A percentile compares a stretch with the other conserved stretches of the same genome.
phyloP scores from a whole-genome alignment of 2,888 invertebrate genomes.

The Neoscelio sp. region DNA sequence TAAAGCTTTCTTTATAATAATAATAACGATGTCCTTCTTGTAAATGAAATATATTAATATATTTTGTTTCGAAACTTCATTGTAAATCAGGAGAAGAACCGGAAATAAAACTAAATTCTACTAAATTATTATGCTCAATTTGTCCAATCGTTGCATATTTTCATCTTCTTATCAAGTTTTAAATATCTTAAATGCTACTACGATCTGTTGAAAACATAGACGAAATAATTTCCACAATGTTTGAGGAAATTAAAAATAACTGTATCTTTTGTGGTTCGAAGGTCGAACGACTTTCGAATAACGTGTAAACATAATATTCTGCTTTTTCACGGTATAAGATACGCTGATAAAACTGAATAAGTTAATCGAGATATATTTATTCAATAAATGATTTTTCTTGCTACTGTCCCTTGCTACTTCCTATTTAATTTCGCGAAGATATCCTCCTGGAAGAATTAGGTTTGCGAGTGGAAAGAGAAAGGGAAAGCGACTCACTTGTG shows the following conservation, averaged over 20 bases:
- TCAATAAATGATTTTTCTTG: constrained; percentile 55
- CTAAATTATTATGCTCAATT: constrained; percentile 22
- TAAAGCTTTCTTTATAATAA: too few species aligned
- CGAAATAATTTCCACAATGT: too few species aligned
- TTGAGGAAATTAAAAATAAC: too few species aligned
- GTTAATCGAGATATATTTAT: constrained; percentile 34
- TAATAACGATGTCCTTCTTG: constrained; percentile 1
- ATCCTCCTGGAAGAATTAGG: constrained; percentile 55
- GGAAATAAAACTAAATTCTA: constrained; percentile 61
- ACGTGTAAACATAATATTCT: too few species aligned
- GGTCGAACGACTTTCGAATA: too few species aligned
- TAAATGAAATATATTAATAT: constrained; percentile 9
- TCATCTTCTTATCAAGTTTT: not conserved
- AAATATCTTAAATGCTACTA: too few species aligned
- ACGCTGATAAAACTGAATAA: constrained; percentile 29
- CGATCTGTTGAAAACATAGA: too few species aligned
- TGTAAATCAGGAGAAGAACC: constrained; percentile 1
- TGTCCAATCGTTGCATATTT: constrained; percentile 17
- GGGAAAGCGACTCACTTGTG: constrained; percentile 47
- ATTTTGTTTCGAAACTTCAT: constrained; percentile 5
- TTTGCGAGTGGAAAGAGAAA: constrained; percentile 51
- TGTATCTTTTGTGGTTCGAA: too few species aligned
- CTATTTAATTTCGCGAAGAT: constrained; percentile 50
- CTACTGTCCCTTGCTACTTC: constrained; percentile 7
- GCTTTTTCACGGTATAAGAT: not conserved